A percentile compares a stretch with the other conserved stretches of the same genome.
These are phyloP conservation scores for Poeciliopsis retropinna DNA, from an alignment of 2,113 vertebrate genomes.

Conservation along the genomic window DNA sequence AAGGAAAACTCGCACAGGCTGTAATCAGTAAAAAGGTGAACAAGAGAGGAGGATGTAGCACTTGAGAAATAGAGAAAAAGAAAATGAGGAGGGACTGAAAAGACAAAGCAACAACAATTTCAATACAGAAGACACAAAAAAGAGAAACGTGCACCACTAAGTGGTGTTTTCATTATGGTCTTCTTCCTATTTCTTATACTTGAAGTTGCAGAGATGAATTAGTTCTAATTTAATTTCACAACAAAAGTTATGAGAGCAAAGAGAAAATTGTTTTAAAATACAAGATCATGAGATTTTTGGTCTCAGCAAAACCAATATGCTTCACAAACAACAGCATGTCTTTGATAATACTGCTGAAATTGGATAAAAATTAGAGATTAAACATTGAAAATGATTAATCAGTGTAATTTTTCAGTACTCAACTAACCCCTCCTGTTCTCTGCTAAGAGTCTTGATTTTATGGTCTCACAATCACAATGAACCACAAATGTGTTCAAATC, in stretches of 20 bases:
- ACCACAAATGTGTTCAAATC: too few relatives aligned
- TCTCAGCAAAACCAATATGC: background rate
- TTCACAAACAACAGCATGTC: background rate
- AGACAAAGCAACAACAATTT: constrained; percentile 1
- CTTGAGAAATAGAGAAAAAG: background rate
- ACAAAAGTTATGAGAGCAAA: constrained; percentile 28
- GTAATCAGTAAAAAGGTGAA: constrained; percentile 32
- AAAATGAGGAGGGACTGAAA: background rate
- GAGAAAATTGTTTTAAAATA: constrained; percentile 4
- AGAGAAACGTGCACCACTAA: background rate
- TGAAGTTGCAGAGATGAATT: constrained; percentile 17
- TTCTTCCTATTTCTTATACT: background rate
- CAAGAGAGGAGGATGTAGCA: background rate
- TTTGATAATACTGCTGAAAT: background rate
- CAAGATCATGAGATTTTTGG: constrained; percentile 17
- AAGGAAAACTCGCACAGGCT: constrained; percentile 1
- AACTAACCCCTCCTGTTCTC: too few relatives aligned
- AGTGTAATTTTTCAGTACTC: too few relatives aligned
- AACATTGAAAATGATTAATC: too few relatives aligned
- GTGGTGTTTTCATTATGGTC: background rate
- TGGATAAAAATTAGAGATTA: background rate
- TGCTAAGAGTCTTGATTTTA: too few relatives aligned
- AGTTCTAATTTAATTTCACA: constrained; percentile 49
- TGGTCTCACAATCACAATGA: too few relatives aligned
- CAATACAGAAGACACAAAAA: background rate